Conservation (phyloP, 2,113 vertebrate genomes). For the Platysternon megacephalum region DNA sequence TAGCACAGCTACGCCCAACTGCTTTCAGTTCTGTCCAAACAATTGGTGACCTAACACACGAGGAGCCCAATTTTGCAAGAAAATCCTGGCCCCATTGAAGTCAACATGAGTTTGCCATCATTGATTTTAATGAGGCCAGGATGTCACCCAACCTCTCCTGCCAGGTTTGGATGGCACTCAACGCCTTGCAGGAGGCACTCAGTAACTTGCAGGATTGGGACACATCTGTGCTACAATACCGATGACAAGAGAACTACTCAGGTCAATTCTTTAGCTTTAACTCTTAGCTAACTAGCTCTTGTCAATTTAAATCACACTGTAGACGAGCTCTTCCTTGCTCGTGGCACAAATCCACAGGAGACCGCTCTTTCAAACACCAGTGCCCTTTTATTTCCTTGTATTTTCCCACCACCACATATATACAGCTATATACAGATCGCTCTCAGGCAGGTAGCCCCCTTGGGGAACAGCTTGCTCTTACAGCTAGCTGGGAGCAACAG, state of each 20-base stretch:
- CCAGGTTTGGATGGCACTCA: background rate
- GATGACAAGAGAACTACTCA: background rate
- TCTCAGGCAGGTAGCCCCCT: too few species aligned
- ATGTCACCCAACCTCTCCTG: background rate
- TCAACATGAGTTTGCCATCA: background rate
- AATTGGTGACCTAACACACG: background rate
- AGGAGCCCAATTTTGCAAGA: background rate
- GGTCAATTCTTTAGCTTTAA: background rate
- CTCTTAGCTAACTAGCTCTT: background rate
- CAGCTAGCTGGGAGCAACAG: too few species aligned
- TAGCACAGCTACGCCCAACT: background rate
- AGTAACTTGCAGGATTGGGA: background rate
- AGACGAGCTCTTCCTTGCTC: too few species aligned
- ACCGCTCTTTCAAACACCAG: too few species aligned
- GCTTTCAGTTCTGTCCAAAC: background rate
- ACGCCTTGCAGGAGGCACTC: background rate
- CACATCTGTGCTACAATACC: background rate
- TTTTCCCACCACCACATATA: too few species aligned
- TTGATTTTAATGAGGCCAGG: background rate
- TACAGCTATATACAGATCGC: too few species aligned
- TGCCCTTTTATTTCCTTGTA: too few species aligned
- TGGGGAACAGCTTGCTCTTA: too few species aligned
- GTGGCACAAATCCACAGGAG: too few species aligned
- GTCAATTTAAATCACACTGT: background rate
- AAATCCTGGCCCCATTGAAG: background rate